Base-by-base conservation (phyloP, 2,797 vertebrate species). In the Neomorphus geoffroyi region DNA sequence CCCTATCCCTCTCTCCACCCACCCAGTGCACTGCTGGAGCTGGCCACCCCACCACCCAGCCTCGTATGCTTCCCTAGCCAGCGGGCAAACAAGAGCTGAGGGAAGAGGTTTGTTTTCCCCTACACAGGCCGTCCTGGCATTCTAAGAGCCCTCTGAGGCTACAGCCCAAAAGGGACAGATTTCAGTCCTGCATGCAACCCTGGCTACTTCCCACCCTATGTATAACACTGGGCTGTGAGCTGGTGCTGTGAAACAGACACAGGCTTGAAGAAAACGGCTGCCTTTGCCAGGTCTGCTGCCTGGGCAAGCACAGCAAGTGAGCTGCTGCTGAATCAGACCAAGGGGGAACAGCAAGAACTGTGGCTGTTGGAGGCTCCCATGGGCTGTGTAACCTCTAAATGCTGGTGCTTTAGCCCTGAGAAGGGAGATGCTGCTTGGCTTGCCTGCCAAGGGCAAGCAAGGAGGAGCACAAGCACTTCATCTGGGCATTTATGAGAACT, bases 71-170 rank as follows among this genome's bases (percentile, higher is more conserved):
- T 53, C 39, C 60, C 48, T 32, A 22, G 18, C 7, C 27, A 28
- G 39, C 28, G 37, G 37, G 17, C 27, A 35, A 62, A 48, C 1
- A 0, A 56, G 56, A 48, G 35, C 33, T 74, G 48, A 8, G n/a
- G 32, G 32, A n/a, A 56, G 27, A 56, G 4, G 11, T 27, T 17
- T 18, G 26, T 33, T 72, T 79, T 72, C 18, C 12, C 13, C 6
- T 0, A 9, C 0, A 1, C 1, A 2, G 64, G 23, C 24, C 26
- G 45, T 45, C n/a, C n/a, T 2, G 5, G 21, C 30, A 21, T 56
- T 37, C 48, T 35, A 67, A 54, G 6, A 18, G 10, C 16, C 23
- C 41, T 37, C 50, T 62, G 50, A 67, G 37, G 65, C 22, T 32
- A 45, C 45, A 26, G 58, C 22, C 16, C 1, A 1, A 75, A 27